Evolutionary conservation across 2,113 vertebrate species (phyloP).

Genomic region (Delphinapterus leucas): DNA sequence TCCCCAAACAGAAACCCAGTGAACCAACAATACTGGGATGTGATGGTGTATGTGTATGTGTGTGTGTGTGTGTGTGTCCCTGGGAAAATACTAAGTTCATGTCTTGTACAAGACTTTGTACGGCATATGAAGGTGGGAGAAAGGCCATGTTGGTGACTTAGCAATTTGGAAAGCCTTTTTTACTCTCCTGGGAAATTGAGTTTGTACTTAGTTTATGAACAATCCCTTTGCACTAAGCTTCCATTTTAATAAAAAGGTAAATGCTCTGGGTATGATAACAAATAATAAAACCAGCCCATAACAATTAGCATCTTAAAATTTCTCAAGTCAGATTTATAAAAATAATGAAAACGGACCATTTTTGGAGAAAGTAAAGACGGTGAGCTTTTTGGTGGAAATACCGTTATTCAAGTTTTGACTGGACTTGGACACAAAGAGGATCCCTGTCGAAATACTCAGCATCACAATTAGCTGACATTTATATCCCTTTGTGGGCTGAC

Average conservation of each 20-base stretch:
- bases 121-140: background rate
- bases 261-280: background rate
- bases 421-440: background rate
- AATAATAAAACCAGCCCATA: background rate
- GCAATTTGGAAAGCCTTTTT: background rate
- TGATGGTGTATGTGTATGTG: background rate
- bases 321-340: background rate
- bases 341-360: background rate
- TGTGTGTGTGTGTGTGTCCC: background rate
- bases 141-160: background rate
- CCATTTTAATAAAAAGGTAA: slow-evolving; percentile 4
- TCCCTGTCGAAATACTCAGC: background rate
- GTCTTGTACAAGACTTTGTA: background rate
- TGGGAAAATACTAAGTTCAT: background rate
- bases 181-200: background rate
- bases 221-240: background rate
- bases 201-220: background rate
- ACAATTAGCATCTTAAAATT: background rate
- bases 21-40: background rate
- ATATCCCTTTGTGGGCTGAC: background rate
- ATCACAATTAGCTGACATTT: background rate
- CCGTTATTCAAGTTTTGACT: background rate
- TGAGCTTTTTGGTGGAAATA: background rate
- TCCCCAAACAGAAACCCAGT: slow-evolving; percentile 58
- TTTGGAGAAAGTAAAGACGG: background rate